A percentile compares a stretch with the other conserved stretches of the same genome.
phyloP scores from a whole-genome alignment of 2,113 vertebrate species.

The Catharus minimus region DNA sequence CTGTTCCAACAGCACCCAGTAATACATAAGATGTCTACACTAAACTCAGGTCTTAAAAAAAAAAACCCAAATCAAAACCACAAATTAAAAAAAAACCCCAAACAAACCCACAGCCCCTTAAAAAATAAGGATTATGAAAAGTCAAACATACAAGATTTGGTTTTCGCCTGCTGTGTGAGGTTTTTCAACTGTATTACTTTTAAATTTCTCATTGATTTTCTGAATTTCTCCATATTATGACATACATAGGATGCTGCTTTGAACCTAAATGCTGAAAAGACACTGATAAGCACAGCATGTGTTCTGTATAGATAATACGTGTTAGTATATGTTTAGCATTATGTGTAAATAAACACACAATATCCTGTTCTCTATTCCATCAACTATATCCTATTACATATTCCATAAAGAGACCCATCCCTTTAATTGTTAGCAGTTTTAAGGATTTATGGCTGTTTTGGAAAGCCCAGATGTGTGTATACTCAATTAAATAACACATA shows the following conservation, averaged over 20 bases:
- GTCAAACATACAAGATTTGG: not conserved
- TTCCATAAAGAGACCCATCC: not conserved
- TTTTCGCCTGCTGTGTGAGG: not conserved
- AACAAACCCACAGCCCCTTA: not conserved
- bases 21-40: rapidly evolving
- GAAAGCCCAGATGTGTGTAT: not conserved
- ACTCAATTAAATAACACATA: not conserved
- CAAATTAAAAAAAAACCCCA: no score
- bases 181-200: not conserved
- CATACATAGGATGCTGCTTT: not conserved
- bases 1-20: not conserved
- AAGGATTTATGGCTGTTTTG: not conserved
- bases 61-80: no score
- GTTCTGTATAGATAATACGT: not conserved
- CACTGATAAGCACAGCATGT: not conserved
- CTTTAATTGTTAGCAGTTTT: not conserved
- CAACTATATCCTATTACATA: not conserved
- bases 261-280: not conserved
- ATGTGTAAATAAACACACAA: not conserved
- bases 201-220: not conserved
- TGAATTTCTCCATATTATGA: not conserved
- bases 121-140: not conserved
- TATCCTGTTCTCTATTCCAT: not conserved
- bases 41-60: not conserved
- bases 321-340: not conserved